Evolutionary conservation across 37 sponge, comb jelly and placozoan species (phyloP).

Genomic region (Ianthella basta): DNA sequence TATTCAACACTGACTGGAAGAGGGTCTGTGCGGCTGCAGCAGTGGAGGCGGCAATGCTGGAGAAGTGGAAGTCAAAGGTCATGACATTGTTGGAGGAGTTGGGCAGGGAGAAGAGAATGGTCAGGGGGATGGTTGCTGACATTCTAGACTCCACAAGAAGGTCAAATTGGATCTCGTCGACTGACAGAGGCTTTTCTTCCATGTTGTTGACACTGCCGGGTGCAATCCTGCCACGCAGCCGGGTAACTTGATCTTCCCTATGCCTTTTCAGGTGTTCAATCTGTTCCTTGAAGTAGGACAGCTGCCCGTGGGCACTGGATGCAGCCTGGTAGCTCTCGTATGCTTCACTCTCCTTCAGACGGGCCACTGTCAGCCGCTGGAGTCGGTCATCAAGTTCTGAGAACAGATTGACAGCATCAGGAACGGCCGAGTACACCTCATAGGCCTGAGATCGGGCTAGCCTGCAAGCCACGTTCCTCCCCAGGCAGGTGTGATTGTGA

Average conservation of each 20-base stretch:
- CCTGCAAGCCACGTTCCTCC: constrained; percentile 12
- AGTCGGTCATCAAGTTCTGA: neutral
- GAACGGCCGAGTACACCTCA: neutral
- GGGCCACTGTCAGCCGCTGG: neutral
- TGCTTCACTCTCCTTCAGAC: constrained; percentile 1
- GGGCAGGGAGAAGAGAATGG: neutral
- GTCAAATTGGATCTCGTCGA: neutral
- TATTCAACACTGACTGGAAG: neutral
- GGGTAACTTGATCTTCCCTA: neutral
- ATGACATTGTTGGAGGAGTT: neutral
- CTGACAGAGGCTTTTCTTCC: neutral
- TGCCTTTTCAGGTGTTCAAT: neutral
- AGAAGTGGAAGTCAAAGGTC: constrained; percentile 5
- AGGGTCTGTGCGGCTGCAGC: neutral
- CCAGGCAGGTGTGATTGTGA: neutral
- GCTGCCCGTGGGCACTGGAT: neutral
- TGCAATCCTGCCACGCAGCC: neutral
- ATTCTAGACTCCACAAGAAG: neutral
- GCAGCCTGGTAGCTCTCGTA: neutral
- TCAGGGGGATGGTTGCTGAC: constrained; percentile 3
- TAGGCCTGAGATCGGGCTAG: neutral
- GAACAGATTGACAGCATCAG: neutral
- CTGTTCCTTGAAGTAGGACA: neutral
- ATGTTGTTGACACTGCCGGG: neutral
- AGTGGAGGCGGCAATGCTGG: neutral